Conservation (phyloP, 2,797 vertebrate genomes). For the Pygocentrus nattereri region DNA sequence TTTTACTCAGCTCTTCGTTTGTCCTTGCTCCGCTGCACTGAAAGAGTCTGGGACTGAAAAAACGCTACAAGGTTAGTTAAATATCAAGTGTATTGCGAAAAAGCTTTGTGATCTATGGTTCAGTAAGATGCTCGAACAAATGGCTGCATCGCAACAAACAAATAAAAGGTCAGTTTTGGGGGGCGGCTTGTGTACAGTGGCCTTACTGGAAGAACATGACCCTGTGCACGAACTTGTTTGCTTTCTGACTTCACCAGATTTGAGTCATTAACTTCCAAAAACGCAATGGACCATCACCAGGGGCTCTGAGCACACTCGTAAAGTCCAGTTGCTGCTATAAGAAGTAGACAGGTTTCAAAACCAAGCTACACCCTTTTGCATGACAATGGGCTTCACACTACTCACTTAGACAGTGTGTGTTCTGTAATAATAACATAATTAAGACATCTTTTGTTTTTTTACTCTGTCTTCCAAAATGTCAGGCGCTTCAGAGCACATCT, state of each 20-base stretch:
- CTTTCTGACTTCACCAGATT: conserved; percentile 60
- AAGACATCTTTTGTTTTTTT: too few species aligned
- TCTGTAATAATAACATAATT: not conserved
- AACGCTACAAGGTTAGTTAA: conserved; percentile 34
- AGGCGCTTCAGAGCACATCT: not conserved
- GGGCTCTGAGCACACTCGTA: conserved; percentile 10
- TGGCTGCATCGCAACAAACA: conserved; percentile 58
- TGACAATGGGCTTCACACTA: not conserved
- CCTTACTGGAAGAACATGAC: conserved; percentile 66
- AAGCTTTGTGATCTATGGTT: conserved; percentile 53
- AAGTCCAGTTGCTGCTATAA: conserved; percentile 3
- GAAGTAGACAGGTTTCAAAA: not conserved
- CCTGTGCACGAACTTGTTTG: conserved; percentile 62
- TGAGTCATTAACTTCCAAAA: conserved; percentile 63
- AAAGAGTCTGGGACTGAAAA: conserved; percentile 37
- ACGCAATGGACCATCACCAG: conserved; percentile 44
- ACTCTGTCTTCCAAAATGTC: not conserved
- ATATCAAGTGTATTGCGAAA: conserved; percentile 42
- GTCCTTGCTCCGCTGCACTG: conserved; percentile 33
- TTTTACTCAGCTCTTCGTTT: conserved; percentile 22
- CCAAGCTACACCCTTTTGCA: not conserved
- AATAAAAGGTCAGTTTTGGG: conserved; percentile 42
- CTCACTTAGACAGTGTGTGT: not conserved
- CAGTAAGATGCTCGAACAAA: conserved; percentile 56
- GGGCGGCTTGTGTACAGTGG: conserved; percentile 41